These are phyloP conservation scores for Drosophila aldrichi DNA, from an alignment of 2,888 invertebrate genomes.

Conservation along the genomic window DNA sequence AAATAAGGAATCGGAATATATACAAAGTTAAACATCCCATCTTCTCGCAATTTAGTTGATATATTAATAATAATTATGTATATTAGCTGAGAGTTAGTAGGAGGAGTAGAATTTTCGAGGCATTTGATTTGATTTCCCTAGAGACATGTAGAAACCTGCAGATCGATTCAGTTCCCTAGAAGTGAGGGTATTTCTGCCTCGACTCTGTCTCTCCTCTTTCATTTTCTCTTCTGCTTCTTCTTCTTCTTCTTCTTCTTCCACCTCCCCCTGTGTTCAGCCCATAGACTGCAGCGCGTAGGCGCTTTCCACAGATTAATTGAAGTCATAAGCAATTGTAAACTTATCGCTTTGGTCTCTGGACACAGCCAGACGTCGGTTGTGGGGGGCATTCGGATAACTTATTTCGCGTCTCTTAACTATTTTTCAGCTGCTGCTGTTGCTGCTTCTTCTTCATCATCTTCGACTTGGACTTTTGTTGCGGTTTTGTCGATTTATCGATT, in stretches of 20 bases:
- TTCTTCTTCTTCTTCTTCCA: neutral
- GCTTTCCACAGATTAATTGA: slow-evolving; percentile 82
- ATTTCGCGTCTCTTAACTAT: slow-evolving; percentile 42
- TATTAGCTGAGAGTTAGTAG: too few species aligned
- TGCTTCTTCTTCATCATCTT: slow-evolving; percentile 5
- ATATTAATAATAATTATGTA: too few species aligned
- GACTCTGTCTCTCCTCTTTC: neutral
- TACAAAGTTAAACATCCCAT: too few species aligned
- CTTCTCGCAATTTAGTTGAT: too few species aligned
- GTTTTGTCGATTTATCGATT: slow-evolving; percentile 73
- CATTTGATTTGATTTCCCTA: too few species aligned
- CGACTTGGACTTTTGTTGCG: slow-evolving; percentile 30
- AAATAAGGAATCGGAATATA: too few species aligned
- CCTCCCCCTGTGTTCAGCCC: neutral
- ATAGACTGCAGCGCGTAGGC: slow-evolving; percentile 68
- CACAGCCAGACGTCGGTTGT: slow-evolving; percentile 1
- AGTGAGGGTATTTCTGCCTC: slow-evolving; percentile 20
- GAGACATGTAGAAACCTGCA: too few species aligned
- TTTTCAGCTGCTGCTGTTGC: slow-evolving; percentile 3
- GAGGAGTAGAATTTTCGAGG: too few species aligned
- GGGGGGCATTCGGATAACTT: slow-evolving; percentile 50
- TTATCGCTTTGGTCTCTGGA: slow-evolving; percentile 70
- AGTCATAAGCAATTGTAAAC: slow-evolving; percentile 82
- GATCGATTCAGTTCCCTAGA: neutral
- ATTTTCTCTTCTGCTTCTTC: neutral